Base-by-base conservation (phyloP, 92 coral and sea anemone genomes). In the Phenganax stokvisi region DNA sequence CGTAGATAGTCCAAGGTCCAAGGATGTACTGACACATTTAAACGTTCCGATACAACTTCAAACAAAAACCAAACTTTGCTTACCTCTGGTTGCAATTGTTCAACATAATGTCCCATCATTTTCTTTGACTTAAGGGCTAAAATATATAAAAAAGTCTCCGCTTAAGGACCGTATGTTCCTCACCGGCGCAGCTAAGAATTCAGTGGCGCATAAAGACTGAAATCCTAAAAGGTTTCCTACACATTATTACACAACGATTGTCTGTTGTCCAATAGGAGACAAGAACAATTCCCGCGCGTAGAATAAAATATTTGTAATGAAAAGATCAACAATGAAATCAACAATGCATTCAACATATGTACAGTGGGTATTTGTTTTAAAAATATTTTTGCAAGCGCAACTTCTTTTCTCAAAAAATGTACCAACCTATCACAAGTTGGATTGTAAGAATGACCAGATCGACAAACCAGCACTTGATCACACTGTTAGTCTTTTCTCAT, bases 71-170 rank as follows among this genome's bases (percentile, higher is more conserved):
- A n/a, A 31, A 57, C 76, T 37, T 72, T 72, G 12, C 82, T 0
- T 61, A 78, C 82, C 72, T 78, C 82, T 78, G 66, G 82, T 63
- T 78, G 72, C 8, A 17, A 78, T 64, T 78, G 82, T 78, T 78
- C 57, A 72, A 63, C 70, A 62, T 52, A 78, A 59, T 62, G 65
- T 78, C 71, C 82, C 82, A 78, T 78, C 63, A 78, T 78, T 78
- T 61, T 61, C 72, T 62, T 44, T 61, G 72, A 78, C 16, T 78
- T 78, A 61, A 20, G 63, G 37, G 51, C 63, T 78, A 78, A 75
- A 75, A 78, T 17, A 61, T 64, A 78, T 78, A 57, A 78, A 78
- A 78, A 78, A 37, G 61, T 52, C 12, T 16, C 82, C 58, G 25
- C 73, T 62, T 64, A 57, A 29, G 47, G 12, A 59, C 72, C 65